These are phyloP conservation scores for Rallus crepitans DNA, from an alignment of 2,797 vertebrate species.

Conservation along the genomic window DNA sequence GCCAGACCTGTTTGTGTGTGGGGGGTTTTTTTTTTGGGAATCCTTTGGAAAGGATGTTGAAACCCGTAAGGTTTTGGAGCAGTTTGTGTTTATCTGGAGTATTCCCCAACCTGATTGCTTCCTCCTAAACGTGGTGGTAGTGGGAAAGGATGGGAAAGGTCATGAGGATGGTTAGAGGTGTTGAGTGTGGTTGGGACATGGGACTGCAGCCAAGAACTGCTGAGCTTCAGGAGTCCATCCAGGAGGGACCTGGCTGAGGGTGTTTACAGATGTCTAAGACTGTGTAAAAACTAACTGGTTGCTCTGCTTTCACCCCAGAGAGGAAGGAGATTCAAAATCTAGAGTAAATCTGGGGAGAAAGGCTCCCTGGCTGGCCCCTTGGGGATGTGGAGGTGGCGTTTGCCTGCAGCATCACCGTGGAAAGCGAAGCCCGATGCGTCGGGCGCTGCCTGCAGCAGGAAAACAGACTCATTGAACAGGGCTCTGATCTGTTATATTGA, in stretches of 20 bases:
- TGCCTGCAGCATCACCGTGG: rapidly evolving
- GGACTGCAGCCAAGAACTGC: not conserved
- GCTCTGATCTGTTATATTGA: rapidly evolving
- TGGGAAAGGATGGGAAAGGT: slow-evolving; percentile 10
- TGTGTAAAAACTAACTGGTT: rapidly evolving
- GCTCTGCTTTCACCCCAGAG: not conserved
- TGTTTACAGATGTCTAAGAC: not conserved
- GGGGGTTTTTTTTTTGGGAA: too few species aligned
- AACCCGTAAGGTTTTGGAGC: not conserved
- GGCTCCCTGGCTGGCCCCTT: not conserved
- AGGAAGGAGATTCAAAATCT: not conserved
- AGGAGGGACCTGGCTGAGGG: not conserved
- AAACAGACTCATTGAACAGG: rapidly evolving
- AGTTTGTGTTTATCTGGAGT: not conserved
- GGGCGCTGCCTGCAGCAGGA: not conserved
- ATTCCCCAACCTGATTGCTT: not conserved
- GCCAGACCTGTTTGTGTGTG: not conserved
- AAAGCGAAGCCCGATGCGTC: not conserved
- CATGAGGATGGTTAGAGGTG: slow-evolving; percentile 24
- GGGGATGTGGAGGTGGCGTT: rapidly evolving
- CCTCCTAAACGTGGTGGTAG: not conserved
- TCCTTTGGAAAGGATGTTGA: not conserved
- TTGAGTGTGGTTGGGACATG: not conserved
- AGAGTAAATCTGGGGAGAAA: not conserved
- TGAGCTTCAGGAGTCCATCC: not conserved